Evolutionary conservation across 2,113 vertebrate species (phyloP).

Genomic region (Phyllopteryx taeniolatus): DNA sequence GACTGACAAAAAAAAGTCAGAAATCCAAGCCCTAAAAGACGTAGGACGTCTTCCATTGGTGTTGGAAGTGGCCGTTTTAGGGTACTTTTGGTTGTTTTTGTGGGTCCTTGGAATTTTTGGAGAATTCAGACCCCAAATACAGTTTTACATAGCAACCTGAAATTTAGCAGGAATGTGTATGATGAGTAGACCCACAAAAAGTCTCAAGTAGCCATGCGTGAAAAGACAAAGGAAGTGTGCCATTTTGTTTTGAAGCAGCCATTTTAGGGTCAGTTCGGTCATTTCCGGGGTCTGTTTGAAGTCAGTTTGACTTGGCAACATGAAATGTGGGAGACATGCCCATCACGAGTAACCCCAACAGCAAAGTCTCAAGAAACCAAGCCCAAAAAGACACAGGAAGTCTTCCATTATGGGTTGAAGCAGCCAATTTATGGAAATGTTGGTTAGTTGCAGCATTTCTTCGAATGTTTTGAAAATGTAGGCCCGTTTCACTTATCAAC

Average conservation of each 20-base stretch:
- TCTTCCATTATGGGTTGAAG: background rate
- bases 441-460: background rate
- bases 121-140: background rate
- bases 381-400: background rate
- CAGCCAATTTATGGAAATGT: background rate
- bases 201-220: too few species aligned
- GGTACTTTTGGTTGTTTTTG: background rate
- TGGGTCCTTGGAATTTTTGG: background rate
- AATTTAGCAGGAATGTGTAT: too few species aligned
- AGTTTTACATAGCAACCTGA: too few species aligned
- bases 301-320: background rate
- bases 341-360: background rate
- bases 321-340: background rate
- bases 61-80: background rate
- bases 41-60: background rate
- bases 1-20: background rate
- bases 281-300: too few species aligned
- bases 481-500: background rate
- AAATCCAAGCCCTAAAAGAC: background rate
- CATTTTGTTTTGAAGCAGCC: too few species aligned
- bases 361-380: background rate
- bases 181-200: too few species aligned
- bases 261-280: too few species aligned
- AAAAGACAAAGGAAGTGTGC: too few species aligned
- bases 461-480: background rate